Percentiles rank a stretch among this genome's conserved stretches.
phyloP scores from a whole-genome alignment of 2,888 invertebrate genomes.

The Uropetala carovei region DNA sequence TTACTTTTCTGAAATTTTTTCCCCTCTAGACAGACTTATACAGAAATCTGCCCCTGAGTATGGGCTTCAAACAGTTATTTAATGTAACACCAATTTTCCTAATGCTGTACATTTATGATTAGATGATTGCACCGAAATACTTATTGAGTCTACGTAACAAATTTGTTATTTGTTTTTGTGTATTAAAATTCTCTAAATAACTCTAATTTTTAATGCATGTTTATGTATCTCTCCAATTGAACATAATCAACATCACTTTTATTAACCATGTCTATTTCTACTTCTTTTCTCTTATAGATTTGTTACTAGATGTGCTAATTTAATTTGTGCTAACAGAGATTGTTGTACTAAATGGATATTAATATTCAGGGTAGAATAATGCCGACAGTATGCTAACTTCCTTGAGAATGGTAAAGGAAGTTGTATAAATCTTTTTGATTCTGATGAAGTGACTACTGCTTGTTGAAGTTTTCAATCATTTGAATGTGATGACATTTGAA shows the following conservation, averaged over 20 bases:
- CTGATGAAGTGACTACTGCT: not conserved
- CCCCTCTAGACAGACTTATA: too few species aligned
- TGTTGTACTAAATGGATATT: not conserved
- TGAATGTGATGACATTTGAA: not conserved
- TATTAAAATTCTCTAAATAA: too few species aligned
- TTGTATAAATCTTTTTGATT: not conserved
- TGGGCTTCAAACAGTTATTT: too few species aligned
- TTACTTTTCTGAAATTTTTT: too few species aligned
- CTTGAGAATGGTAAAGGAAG: not conserved
- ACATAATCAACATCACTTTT: not conserved
- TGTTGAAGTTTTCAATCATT: not conserved
- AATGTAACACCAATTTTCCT: too few species aligned
- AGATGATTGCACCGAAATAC: not conserved
- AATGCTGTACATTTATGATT: too few species aligned
- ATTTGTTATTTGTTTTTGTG: conserved; percentile 1
- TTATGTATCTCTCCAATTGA: not conserved
- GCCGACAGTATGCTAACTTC: not conserved
- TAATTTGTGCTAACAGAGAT: not conserved
- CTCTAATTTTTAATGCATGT: conserved; percentile 4
- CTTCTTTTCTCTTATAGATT: not conserved
- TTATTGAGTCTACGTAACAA: not conserved
- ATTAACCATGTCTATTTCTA: not conserved
- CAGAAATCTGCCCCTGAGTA: too few species aligned
- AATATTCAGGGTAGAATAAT: conserved; percentile 9
- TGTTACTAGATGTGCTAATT: not conserved